Conservation (phyloP, 2,888 invertebrate genomes). For the Arrhopalites spinosus region DNA sequence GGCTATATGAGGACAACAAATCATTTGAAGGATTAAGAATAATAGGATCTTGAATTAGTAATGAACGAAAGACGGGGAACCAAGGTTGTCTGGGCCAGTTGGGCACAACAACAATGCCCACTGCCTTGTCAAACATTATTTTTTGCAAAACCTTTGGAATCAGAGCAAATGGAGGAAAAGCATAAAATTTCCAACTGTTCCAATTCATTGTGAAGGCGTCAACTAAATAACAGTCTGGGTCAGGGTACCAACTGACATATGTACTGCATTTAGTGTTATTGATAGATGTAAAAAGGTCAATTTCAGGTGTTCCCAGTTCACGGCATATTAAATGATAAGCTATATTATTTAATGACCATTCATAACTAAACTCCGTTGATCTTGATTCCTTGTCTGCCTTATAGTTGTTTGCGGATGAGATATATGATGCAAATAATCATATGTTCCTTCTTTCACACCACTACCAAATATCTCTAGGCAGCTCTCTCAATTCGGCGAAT, state of each 20-base stretch:
- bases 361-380: neutral
- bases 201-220: slow-evolving; percentile 14
- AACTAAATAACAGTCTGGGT: neutral
- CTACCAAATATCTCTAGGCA: slow-evolving; percentile 31
- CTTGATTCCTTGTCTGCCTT: slow-evolving; percentile 11
- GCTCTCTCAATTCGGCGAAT: neutral
- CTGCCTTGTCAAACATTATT: slow-evolving; percentile 1
- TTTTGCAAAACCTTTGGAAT: slow-evolving; percentile 21
- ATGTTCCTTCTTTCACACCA: slow-evolving; percentile 39
- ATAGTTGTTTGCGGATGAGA: neutral
- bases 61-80: slow-evolving; percentile 3
- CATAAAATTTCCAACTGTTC: neutral
- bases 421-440: too few relatives aligned
- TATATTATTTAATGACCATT: slow-evolving; percentile 5
- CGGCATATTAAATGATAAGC: neutral
- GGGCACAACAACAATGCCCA: slow-evolving; percentile 20
- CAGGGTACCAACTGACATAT: slow-evolving; percentile 3
- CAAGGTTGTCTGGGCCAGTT: slow-evolving; percentile 21
- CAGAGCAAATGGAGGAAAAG: slow-evolving; percentile 19
- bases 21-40: neutral
- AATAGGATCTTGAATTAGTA: neutral
- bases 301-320: neutral
- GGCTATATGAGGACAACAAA: neutral
- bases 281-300: neutral
- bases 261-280: neutral